Evolutionary conservation across 35 echinoderm and acorn worm species (phyloP).

Genomic region (Apostichopus parvimensis): DNA sequence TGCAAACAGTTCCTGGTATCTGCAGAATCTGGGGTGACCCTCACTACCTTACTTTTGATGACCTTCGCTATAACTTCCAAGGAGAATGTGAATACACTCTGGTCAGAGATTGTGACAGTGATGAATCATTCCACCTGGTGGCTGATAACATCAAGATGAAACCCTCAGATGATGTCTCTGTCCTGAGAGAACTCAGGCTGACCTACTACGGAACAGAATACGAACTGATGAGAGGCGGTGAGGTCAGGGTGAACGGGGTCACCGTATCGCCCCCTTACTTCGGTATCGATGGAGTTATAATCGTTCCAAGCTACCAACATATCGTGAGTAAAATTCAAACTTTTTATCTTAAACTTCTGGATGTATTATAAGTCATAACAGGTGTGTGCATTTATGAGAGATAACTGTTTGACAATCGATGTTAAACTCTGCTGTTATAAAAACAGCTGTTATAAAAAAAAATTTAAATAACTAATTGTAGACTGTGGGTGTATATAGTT

Average conservation of each 20-base stretch:
- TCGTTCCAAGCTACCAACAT: constrained; percentile 11
- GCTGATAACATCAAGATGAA: constrained; percentile 72
- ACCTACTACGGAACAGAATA: constrained; percentile 27
- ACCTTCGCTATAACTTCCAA: constrained; percentile 79
- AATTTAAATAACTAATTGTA: no score
- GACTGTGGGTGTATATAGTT: no score
- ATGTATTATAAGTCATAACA: no score
- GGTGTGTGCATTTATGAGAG: no score
- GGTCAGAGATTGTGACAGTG: constrained; percentile 65
- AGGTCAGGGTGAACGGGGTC: constrained; percentile 51
- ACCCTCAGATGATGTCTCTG: constrained; percentile 63
- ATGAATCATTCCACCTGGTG: constrained; percentile 55
- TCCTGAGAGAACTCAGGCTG: constrained; percentile 22
- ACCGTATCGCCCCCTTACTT: constrained; percentile 49
- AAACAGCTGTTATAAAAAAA: not conserved
- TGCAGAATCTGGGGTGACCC: constrained; percentile 85
- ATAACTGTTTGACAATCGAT: no score
- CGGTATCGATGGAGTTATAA: constrained; percentile 4
- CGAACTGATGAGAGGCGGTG: constrained; percentile 3
- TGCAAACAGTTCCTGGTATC: constrained; percentile 46
- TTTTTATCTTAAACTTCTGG: no score
- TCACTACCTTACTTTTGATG: constrained; percentile 78
- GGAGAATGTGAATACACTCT: constrained; percentile 84
- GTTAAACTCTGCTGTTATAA: no score
- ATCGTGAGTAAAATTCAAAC: not conserved